Base-by-base conservation (phyloP, 2,113 vertebrate species). In the Anoplopoma fimbria region DNA sequence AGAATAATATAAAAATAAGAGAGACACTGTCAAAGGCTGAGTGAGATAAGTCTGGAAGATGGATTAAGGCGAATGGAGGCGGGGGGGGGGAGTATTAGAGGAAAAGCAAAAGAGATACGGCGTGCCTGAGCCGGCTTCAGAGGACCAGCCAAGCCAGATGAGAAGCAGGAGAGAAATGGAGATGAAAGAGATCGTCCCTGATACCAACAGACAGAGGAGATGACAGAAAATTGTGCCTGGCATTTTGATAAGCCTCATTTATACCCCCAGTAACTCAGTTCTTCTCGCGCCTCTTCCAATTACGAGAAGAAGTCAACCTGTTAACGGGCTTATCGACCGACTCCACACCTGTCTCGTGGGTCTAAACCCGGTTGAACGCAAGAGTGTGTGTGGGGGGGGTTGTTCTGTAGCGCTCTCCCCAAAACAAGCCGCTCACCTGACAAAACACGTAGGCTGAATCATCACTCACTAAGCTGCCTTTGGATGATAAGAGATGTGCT, bases 181-280 rank as follows among this genome's bases (percentile, higher is more conserved):
- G 82, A 89, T 80, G 81, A 90, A 77, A 91, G 75, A 89, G 83
- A 88, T 83, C 9, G 68, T 77, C 79, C 84, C 42, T 77, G 85
- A 89, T 89, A 77, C 49, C 23, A 47, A 81, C 74, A 75, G 75
- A 82, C 64, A 60, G 82, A 87, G 33, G 53, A 82, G 64, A 88
- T 62, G 77, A 87, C 15, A 45, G 71, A 75, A 80, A 91, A 90
- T 63, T 87, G 86, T 85, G 79, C 55, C 61, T 69, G 82, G 85
- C 72, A 88, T 90, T n/a, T 93, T 90, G 81, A 90, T 91, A 81
- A 90, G 75, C 80, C 77, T 88, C 60, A 83, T 93, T 92, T 86
- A 76, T 89, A 85, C 84, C 81, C 42, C 13, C 31, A 55, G 77
- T 89, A 83, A 89, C 86, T 87, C 45, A 77, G 45, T 86, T 79